A percentile compares a stretch with the other conserved stretches of the same genome.
phyloP scores from a whole-genome alignment of 1,140 invertebrate genomes.

The Oryzaephilus surinamensis region DNA sequence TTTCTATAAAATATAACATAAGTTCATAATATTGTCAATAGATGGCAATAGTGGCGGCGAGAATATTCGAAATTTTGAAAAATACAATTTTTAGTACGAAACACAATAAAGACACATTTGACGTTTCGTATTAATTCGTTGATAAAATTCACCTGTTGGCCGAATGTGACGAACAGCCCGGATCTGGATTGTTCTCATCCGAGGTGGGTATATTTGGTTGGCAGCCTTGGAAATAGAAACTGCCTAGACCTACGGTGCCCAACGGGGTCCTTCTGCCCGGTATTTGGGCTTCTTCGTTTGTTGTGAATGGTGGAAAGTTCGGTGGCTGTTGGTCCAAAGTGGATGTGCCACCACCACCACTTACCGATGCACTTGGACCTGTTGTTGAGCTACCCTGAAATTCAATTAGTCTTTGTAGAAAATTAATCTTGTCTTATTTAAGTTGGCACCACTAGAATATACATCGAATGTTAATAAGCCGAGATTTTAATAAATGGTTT shows the following conservation, averaged over 20 bases:
- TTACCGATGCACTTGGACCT: conserved; percentile 35
- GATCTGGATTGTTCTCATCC: conserved; percentile 70
- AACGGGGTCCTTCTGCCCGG: conserved; percentile 67
- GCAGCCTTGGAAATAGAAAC: conserved; percentile 58
- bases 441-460: too few species aligned
- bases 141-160: conserved; percentile 27
- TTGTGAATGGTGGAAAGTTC: conserved; percentile 20
- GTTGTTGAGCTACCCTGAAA: conserved; percentile 6
- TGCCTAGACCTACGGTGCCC: conserved; percentile 68
- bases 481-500: too few species aligned
- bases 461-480: too few species aligned
- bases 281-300: conserved; percentile 45
- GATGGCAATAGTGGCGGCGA: too few species aligned
- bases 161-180: conserved; percentile 41
- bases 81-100: too few species aligned
- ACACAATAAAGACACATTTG: too few species aligned
- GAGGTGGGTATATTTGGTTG: conserved; percentile 45
- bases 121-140: too few species aligned
- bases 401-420: conserved; percentile 9
- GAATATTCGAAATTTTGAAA: too few species aligned
- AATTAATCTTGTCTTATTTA: too few species aligned
- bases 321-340: conserved; percentile 22
- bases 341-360: too few species aligned
- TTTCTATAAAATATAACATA: too few species aligned
- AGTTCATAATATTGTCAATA: too few species aligned